Evolutionary conservation across 2,888 invertebrate genomes (phyloP).

Genomic region (Timandra comae): DNA sequence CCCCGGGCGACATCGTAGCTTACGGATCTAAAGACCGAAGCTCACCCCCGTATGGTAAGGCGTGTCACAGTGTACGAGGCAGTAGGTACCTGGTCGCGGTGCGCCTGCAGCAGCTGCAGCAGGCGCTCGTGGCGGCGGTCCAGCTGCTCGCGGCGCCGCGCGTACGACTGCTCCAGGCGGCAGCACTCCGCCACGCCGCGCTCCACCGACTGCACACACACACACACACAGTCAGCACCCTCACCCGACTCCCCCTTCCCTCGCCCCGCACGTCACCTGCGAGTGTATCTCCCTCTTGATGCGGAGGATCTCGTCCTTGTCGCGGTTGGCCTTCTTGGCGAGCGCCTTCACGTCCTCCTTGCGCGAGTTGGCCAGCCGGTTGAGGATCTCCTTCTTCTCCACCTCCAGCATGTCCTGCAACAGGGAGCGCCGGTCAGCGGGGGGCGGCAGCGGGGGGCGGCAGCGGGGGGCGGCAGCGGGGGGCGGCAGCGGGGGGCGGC

Average conservation of each 20-base stretch:
- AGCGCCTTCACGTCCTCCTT: constrained; percentile 92
- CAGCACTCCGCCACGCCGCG: constrained; percentile 93
- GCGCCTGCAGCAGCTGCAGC: constrained; percentile 76
- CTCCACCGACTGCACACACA: constrained; percentile 82
- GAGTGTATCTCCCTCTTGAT: constrained; percentile 88
- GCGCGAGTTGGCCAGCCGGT: constrained; percentile 87
- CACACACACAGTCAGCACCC: too few relatives aligned
- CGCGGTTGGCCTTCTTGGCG: constrained; percentile 90
- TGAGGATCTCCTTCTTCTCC: constrained; percentile 79
- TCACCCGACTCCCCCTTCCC: too few relatives aligned
- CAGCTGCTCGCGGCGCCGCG: constrained; percentile 84
- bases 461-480: constrained; percentile 87
- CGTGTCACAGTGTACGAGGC: too few relatives aligned
- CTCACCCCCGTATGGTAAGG: too few relatives aligned
- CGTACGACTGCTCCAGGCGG: constrained; percentile 85
- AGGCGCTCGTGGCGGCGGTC: constrained; percentile 88
- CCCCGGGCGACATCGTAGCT: too few relatives aligned
- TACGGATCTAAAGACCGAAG: too few relatives aligned
- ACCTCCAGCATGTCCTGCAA: constrained; percentile 53
- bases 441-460: constrained; percentile 13
- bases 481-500: constrained; percentile 84
- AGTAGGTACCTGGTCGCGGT: constrained; percentile 58
- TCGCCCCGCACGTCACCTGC: constrained; percentile 34
- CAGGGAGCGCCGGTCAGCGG: too few relatives aligned
- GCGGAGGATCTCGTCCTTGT: constrained; percentile 92